A percentile compares a stretch with the other conserved stretches of the same genome.
Conservation (phyloP, 2,797 vertebrate species). For the Peromyscus attwateri region DNA sequence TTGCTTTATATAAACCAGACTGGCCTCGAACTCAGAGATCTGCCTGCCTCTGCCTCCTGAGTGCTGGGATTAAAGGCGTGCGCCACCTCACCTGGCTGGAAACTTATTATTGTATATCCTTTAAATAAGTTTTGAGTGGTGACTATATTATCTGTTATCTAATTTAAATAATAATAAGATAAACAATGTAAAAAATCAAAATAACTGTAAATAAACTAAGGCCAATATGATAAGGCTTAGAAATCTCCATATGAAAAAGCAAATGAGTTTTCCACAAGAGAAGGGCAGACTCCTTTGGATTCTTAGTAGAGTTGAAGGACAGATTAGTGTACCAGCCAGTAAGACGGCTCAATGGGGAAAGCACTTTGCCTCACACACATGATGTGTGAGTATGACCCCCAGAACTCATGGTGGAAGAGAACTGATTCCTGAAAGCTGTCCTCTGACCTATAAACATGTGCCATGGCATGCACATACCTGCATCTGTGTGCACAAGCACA, state of each 20-base stretch:
- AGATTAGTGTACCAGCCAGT: neutral
- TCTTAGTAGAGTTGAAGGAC: constrained; percentile 31
- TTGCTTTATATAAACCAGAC: neutral
- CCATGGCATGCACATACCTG: neutral
- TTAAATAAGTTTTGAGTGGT: constrained; percentile 21
- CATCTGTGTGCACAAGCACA: neutral
- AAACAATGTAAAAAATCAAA: constrained; percentile 56
- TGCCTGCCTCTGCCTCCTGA: neutral
- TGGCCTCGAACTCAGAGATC: neutral
- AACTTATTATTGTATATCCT: neutral
- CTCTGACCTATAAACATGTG: neutral
- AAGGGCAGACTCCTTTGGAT: neutral
- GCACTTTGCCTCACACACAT: neutral
- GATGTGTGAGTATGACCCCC: neutral
- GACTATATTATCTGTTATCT: constrained; percentile 41
- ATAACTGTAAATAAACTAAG: constrained; percentile 60
- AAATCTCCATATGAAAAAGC: constrained; percentile 29
- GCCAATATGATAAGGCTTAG: constrained; percentile 2
- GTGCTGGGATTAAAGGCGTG: neutral
- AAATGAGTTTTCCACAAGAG: neutral
- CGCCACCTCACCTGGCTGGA: neutral
- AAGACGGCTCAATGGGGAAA: neutral
- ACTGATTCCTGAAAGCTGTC: neutral
- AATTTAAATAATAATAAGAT: constrained; percentile 56
- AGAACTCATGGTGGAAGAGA: neutral